Evolutionary conservation across 2,797 vertebrate species (phyloP).

Genomic region (Natrix natrix): DNA sequence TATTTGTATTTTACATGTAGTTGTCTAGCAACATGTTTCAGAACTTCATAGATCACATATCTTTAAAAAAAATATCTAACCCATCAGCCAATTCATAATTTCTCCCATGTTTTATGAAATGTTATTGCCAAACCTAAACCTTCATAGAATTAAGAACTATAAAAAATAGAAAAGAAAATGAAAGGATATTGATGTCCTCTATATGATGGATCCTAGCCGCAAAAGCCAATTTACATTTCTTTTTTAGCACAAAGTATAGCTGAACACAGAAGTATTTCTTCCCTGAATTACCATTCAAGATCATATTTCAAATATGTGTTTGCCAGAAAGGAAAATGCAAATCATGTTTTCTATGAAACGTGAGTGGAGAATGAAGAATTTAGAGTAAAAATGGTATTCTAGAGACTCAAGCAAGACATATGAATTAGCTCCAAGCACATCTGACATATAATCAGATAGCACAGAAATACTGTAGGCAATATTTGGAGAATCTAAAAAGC

Average conservation of each 20-base stretch:
- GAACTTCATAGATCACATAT: neutral
- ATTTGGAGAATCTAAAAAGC: neutral
- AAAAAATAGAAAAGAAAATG: neutral
- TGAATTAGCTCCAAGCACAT: neutral
- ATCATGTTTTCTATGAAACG: neutral
- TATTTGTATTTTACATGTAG: neutral
- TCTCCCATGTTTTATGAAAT: neutral
- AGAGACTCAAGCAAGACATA: neutral
- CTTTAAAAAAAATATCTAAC: neutral
- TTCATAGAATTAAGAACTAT: neutral
- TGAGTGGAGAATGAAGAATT: neutral
- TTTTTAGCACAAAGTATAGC: neutral
- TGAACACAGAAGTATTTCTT: neutral
- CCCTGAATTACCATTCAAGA: neutral
- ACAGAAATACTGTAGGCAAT: neutral
- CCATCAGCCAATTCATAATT: neutral
- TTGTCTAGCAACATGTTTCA: neutral
- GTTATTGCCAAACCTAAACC: neutral
- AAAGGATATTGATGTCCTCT: neutral
- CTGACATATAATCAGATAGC: neutral
- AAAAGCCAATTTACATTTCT: neutral
- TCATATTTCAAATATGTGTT: neutral
- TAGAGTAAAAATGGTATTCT: neutral
- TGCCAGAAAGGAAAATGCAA: neutral
- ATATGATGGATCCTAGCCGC: neutral